Base-by-base conservation (phyloP, 2,797 vertebrate species). In the Eulemur rubriventer region DNA sequence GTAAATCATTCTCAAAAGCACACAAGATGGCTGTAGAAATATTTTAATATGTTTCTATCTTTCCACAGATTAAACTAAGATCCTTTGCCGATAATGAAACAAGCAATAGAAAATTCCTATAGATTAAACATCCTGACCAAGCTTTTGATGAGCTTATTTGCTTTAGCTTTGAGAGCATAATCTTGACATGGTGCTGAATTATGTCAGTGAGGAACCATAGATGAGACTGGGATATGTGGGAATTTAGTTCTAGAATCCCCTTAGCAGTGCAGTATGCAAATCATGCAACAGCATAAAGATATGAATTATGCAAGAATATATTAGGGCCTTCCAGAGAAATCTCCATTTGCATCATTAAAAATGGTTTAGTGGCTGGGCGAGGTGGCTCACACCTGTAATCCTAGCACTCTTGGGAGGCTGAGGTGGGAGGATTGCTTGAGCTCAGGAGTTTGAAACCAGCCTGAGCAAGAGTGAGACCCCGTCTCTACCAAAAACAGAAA, bases 1-100 rank as follows among this genome's bases (percentile, higher is more conserved):
- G 80, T 55, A 86, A 93, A 59, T 93, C 55, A 46, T 93, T 96
- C 41, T 95, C 86, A 75, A 87, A 96, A 87, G 70, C 43, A 89
- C 26, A 86, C 59, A 65, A 81, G 46, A 91, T 75, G 38, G 20
- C 43, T 84, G 33, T 78, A 78, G 86, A 95, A 95, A 88, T 87
- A 70, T 57, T 92, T 83, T 75, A 87, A 43, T 67, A 76, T 89
- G 61, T 78, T 92, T 67, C 63, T 65, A 11, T 67, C 50, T 83
- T 95, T 75, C 61, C 28, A 59, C 13, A 85, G 50, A 75, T 89
- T 90, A 85, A 67, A 82, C 35, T 55, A 75, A 96, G 52, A 78
- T 96, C 41, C 17, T 96, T 93, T 94, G 43, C 61, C 76, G 69
- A 80, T 73, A 97, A 85, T 48, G 35, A 90, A 93, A 94, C 50